Evolutionary conservation across 1,140 invertebrate genomes (phyloP).

Genomic region (Aleiodes sp.): DNA sequence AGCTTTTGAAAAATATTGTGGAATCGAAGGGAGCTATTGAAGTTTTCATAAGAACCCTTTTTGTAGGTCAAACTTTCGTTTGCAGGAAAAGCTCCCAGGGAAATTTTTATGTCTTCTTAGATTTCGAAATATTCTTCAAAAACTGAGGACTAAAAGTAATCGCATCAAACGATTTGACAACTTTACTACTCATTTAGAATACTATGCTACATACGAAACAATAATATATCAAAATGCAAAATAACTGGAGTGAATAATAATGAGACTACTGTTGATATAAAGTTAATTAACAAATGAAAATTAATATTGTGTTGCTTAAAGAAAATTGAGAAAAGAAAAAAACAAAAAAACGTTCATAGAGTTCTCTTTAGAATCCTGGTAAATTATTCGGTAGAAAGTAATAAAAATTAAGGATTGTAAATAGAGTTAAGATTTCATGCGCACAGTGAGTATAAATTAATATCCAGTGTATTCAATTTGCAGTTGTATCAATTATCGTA

Average conservation of each 20-base stretch:
- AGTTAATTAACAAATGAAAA: background rate
- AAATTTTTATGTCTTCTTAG: no score
- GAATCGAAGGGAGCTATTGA: no score
- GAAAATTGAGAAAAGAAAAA: no score
- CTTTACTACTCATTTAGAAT: no score
- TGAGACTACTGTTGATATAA: background rate
- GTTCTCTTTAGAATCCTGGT: background rate
- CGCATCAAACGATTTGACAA: no score
- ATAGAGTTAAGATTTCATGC: conserved; percentile 20
- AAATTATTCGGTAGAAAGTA: conserved; percentile 10
- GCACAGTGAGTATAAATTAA: conserved; percentile 14
- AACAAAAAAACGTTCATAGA: conserved; percentile 9
- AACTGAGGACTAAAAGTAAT: no score
- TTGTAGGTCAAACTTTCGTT: no score
- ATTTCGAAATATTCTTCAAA: no score
- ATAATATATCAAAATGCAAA: background rate
- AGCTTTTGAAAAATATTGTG: no score
- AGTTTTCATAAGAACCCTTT: no score
- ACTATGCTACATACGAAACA: no score
- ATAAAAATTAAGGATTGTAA: background rate
- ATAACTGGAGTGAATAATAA: conserved; percentile 13
- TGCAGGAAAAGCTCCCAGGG: no score
- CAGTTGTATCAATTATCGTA: background rate
- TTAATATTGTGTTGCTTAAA: conserved; percentile 13
- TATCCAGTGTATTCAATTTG: conserved; percentile 4